These are phyloP conservation scores for Solen grandis DNA, from an alignment of 1,140 invertebrate species.

Conservation along the genomic window DNA sequence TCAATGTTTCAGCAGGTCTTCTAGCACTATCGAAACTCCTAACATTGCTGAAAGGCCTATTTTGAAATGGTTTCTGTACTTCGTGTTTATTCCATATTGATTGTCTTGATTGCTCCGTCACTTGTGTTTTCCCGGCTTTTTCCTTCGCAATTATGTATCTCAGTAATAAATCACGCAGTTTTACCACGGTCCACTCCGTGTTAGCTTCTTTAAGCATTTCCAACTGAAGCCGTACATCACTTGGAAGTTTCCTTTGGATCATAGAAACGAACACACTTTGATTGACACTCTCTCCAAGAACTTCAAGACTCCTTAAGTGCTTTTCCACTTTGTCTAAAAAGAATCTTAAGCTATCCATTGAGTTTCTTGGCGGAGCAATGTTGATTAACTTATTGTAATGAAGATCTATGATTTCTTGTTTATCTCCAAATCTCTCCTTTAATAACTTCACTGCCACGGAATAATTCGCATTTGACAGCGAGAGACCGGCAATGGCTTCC, in stretches of 20 bases:
- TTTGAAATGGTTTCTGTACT: too few relatives aligned
- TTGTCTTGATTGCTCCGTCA: too few relatives aligned
- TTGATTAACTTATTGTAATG: conserved; percentile 11
- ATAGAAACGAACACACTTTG: conserved; percentile 7
- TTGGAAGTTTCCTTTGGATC: background rate
- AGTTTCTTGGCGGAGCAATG: background rate
- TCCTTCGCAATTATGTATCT: too few relatives aligned
- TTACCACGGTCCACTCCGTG: conserved; percentile 4
- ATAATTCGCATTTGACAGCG: conserved; percentile 35
- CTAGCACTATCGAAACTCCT: too few relatives aligned
- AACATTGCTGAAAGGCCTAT: too few relatives aligned
- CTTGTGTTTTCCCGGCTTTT: too few relatives aligned
- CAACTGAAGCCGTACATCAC: conserved; percentile 3
- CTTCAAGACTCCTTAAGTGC: conserved; percentile 13
- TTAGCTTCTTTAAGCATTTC: conserved; percentile 4
- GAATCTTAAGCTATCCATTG: background rate
- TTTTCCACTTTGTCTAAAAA: background rate
- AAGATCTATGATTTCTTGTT: conserved; percentile 16
- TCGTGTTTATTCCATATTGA: too few relatives aligned
- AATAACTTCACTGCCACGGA: conserved; percentile 4
- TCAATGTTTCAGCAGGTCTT: too few relatives aligned
- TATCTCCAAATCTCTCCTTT: conserved; percentile 44
- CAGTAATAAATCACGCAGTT: conserved; percentile 4
- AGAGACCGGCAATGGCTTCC: background rate
- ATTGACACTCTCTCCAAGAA: conserved; percentile 1